Evolutionary conservation across 2,113 vertebrate genomes (phyloP).

Genomic region (Calidris pygmaea): DNA sequence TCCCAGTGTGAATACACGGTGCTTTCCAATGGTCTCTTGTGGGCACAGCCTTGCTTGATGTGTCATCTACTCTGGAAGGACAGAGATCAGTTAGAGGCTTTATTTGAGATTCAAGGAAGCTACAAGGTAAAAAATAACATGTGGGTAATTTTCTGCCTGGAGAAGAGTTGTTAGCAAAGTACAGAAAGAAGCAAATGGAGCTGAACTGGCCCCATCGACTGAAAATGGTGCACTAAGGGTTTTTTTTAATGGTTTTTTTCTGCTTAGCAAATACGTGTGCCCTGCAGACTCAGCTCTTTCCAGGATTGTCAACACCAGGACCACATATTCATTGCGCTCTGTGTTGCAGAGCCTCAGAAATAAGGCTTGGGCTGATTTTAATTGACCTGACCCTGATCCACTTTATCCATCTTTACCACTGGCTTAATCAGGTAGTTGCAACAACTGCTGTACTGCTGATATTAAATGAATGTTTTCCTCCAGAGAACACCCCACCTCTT

Average conservation of each 20-base stretch:
- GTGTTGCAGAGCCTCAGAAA: constrained; percentile 1
- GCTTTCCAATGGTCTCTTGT: background rate
- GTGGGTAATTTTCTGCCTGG: background rate
- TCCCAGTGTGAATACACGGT: background rate
- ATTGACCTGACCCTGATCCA: constrained; percentile 60
- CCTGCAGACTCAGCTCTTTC: constrained; percentile 26
- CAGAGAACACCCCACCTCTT: background rate
- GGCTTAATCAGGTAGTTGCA: background rate
- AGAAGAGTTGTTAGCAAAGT: background rate
- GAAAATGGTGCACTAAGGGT: background rate
- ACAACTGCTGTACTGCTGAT: background rate
- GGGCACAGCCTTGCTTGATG: background rate
- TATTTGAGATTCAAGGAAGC: background rate
- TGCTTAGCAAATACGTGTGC: background rate
- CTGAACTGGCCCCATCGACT: background rate
- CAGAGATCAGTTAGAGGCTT: background rate
- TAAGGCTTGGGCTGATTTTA: constrained; percentile 25
- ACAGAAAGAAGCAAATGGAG: background rate
- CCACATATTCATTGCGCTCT: background rate
- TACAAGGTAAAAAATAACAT: background rate
- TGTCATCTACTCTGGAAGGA: background rate
- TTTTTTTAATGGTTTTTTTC: background rate
- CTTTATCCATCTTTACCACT: constrained; percentile 52
- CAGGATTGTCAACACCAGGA: background rate
- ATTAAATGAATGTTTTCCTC: background rate